Conservation (phyloP, 2,797 vertebrate genomes). For the Momotus momota region DNA sequence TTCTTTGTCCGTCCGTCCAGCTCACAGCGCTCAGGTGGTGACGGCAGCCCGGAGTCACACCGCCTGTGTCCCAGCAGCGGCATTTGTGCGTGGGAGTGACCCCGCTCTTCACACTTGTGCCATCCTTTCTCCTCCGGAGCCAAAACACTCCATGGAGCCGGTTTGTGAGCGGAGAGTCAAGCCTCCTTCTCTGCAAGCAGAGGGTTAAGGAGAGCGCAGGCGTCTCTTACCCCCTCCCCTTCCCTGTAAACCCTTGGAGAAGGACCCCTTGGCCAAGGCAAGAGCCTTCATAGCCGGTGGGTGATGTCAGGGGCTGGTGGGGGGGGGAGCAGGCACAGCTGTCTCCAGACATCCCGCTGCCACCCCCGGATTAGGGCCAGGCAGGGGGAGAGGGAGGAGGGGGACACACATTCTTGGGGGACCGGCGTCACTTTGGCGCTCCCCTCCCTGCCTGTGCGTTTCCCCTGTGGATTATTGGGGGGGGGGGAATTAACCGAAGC, state of each 20-base stretch:
- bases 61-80: rapidly evolving
- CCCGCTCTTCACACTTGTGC: rapidly evolving
- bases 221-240: background rate
- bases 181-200: background rate
- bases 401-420: slow-evolving; percentile 64
- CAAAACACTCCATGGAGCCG: rapidly evolving
- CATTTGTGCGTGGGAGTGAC: rapidly evolving
- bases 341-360: slow-evolving; percentile 66
- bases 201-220: background rate
- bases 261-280: background rate
- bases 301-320: slow-evolving; percentile 17
- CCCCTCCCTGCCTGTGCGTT: background rate
- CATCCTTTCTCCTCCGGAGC: background rate
- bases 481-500: background rate
- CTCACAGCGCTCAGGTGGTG: rapidly evolving
- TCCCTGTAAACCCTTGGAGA: background rate
- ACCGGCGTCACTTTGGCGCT: slow-evolving; percentile 46
- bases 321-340: slow-evolving; percentile 65
- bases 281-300: slow-evolving; percentile 3
- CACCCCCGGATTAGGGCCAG: slow-evolving; percentile 50
- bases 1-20: rapidly evolving
- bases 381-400: slow-evolving; percentile 32
- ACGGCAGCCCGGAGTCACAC: background rate
- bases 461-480: rapidly evolving
- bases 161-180: background rate